phyloP scores from a whole-genome alignment of 1,140 invertebrate species.

The Wasmannia auropunctata region DNA sequence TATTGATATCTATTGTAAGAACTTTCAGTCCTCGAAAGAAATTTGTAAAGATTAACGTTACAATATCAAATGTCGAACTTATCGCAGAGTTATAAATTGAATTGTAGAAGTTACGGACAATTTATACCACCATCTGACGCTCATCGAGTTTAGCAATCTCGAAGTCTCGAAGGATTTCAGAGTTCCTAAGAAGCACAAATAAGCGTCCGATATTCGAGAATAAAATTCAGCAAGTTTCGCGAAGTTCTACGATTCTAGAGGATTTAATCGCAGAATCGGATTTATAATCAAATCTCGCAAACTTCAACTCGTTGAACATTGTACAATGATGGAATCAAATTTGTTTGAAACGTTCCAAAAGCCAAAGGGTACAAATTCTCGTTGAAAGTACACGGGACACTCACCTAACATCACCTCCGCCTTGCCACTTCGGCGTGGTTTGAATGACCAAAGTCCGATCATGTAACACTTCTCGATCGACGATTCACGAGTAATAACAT shows the following conservation, averaged over 20 bases:
- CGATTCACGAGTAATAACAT: background rate
- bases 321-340: background rate
- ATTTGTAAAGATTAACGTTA: background rate
- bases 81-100: background rate
- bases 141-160: background rate
- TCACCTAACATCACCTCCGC: constrained; percentile 86
- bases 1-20: background rate
- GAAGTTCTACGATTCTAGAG: background rate
- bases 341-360: background rate
- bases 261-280: background rate
- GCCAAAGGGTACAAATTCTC: background rate
- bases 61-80: background rate
- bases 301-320: background rate
- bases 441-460: constrained; percentile 86
- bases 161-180: background rate
- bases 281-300: background rate
- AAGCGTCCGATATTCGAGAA: background rate
- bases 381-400: constrained; percentile 61
- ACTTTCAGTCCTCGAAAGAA: background rate
- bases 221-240: background rate
- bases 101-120: background rate
- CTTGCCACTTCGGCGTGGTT: constrained; percentile 85
- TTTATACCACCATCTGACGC: background rate
- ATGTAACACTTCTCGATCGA: constrained; percentile 71
- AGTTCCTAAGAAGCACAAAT: background rate